Conservation (phyloP, 1,140 invertebrate genomes). For the Reticulitermes speratus region DNA sequence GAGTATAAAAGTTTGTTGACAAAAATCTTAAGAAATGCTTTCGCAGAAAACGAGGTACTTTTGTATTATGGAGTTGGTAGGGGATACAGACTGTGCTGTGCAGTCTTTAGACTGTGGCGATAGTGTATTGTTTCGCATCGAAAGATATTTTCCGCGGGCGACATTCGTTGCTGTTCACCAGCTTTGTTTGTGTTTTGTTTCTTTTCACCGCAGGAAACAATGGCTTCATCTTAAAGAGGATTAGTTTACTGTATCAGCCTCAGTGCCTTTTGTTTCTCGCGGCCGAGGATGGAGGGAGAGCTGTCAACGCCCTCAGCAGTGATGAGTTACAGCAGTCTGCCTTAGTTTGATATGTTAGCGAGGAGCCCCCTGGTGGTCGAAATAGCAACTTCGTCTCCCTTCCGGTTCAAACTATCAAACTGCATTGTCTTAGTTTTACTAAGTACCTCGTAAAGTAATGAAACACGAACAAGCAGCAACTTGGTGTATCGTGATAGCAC, state of each 20-base stretch:
- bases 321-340: background rate
- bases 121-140: background rate
- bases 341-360: background rate
- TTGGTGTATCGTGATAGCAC: too few relatives aligned
- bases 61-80: background rate
- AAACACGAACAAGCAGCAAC: background rate
- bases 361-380: background rate
- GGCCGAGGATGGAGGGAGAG: background rate
- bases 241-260: constrained; percentile 16
- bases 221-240: constrained; percentile 7
- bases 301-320: background rate
- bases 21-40: background rate
- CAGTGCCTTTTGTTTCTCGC: background rate
- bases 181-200: constrained; percentile 14
- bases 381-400: constrained; percentile 9
- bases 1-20: background rate
- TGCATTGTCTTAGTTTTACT: background rate
- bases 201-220: background rate
- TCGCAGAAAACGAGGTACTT: background rate
- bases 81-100: background rate
- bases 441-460: background rate
- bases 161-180: background rate
- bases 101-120: background rate
- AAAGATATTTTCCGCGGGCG: background rate
- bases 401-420: constrained; percentile 5